Conservation (phyloP, 1,140 invertebrate genomes). For the Caenorhabditis elegans region DNA sequence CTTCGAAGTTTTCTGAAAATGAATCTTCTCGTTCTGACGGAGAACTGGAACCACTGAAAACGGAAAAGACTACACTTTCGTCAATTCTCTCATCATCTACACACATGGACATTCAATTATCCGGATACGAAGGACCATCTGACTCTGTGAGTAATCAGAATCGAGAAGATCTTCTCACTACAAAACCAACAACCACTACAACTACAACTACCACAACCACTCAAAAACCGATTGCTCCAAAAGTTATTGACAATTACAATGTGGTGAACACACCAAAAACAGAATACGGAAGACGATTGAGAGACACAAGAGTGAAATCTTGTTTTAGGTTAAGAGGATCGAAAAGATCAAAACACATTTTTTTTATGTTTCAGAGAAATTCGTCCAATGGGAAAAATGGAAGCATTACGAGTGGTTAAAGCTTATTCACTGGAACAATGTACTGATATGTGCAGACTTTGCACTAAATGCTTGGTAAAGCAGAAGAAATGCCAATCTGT, state of each 20-base stretch:
- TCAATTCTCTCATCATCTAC: background rate
- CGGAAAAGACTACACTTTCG: background rate
- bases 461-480: conserved; percentile 27
- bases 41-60: background rate
- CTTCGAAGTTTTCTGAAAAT: conserved; percentile 24
- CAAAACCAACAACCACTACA: background rate
- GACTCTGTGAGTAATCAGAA: background rate
- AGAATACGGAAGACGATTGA: conserved; percentile 37
- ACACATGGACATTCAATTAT: background rate
- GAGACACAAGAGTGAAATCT: conserved; percentile 39
- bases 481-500: conserved; percentile 42
- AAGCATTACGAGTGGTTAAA: conserved; percentile 31
- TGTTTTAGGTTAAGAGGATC: conserved; percentile 36
- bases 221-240: conserved; percentile 32
- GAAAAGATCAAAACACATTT: background rate
- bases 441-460: conserved; percentile 46
- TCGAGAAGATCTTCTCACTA: conserved; percentile 1
- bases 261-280: conserved; percentile 28
- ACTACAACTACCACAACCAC: conserved; percentile 8
- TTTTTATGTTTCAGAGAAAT: conserved; percentile 41
- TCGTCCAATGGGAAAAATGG: conserved; percentile 30
- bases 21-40: conserved; percentile 1
- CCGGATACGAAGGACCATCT: background rate
- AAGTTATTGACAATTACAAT: conserved; percentile 43
- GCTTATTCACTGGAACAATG: conserved; percentile 48